Percentiles rank a stretch among this genome's conserved stretches.
Conservation (phyloP, 2,113 vertebrate genomes). For the Cyanistes caeruleus region DNA sequence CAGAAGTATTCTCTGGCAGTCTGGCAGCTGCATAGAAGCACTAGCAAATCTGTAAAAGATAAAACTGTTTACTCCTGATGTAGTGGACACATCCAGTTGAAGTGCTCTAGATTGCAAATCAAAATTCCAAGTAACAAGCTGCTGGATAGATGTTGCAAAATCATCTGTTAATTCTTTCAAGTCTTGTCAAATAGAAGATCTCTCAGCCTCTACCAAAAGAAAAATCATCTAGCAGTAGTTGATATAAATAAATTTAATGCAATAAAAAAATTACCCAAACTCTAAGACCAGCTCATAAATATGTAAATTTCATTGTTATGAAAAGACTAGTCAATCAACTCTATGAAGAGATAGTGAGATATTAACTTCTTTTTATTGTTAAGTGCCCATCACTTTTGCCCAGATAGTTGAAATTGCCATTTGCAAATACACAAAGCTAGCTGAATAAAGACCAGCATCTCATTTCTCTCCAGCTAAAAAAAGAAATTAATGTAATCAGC, state of each 20-base stretch:
- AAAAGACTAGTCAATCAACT: neutral
- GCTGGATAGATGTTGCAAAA: neutral
- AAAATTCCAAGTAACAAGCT: neutral
- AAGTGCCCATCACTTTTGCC: neutral
- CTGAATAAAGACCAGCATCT: neutral
- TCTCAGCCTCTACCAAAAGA: neutral
- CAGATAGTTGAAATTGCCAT: neutral
- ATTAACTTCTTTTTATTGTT: neutral
- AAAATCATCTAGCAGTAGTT: neutral
- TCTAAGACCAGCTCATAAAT: neutral
- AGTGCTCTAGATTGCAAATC: neutral
- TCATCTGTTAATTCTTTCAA: neutral
- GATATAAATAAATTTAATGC: neutral
- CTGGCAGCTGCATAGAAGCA: neutral
- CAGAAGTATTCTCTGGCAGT: neutral
- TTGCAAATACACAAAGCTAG: neutral
- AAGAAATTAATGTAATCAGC: neutral
- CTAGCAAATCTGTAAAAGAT: neutral
- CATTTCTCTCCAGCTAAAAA: slow-evolving; percentile 4
- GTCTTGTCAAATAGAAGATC: neutral
- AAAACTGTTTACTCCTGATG: neutral
- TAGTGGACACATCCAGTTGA: neutral
- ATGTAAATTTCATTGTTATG: neutral
- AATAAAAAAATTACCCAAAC: neutral
- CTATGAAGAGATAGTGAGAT: neutral